A percentile compares a stretch with the other conserved stretches of the same genome.
Evolutionary conservation across 2,113 vertebrate species (phyloP).

Genomic region (Embiotoca jacksoni): DNA sequence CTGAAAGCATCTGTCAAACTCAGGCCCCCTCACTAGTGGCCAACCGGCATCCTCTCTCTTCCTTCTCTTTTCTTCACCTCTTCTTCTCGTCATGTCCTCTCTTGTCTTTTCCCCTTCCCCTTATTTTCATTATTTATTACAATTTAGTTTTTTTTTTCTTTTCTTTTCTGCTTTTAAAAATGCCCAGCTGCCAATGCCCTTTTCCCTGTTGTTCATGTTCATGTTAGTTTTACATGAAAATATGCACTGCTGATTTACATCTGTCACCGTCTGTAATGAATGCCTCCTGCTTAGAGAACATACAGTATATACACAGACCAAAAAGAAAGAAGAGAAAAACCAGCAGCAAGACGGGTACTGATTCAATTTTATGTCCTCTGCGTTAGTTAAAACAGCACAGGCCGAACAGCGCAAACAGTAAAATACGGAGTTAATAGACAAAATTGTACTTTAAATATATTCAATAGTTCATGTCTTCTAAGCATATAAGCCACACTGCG

Average conservation of each 20-base stretch:
- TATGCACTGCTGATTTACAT: slow-evolving; percentile 43
- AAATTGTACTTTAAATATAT: neutral
- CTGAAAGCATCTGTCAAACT: slow-evolving; percentile 86
- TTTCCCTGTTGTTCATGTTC: slow-evolving; percentile 18
- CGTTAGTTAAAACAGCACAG: neutral
- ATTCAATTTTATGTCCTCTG: neutral
- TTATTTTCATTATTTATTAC: slow-evolving; percentile 18
- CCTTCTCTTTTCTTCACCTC: slow-evolving; percentile 45
- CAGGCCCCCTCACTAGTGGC: slow-evolving; percentile 75
- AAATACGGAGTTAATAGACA: neutral
- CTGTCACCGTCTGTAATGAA: slow-evolving; percentile 46
- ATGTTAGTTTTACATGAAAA: slow-evolving; percentile 32
- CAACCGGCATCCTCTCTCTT: slow-evolving; percentile 48
- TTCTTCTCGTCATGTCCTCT: slow-evolving; percentile 2
- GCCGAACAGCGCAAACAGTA: neutral
- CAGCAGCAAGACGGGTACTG: neutral
- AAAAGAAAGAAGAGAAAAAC: neutral
- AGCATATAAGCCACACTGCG: neutral
- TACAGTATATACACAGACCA: neutral
- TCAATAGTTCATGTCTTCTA: slow-evolving; percentile 1
- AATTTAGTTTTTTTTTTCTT: neutral
- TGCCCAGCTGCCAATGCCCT: neutral
- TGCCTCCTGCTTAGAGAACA: slow-evolving; percentile 2
- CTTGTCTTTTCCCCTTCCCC: neutral
- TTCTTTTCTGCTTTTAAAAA: neutral